Evolutionary conservation across 2,797 vertebrate species (phyloP).

Genomic region (Alauda arvensis): DNA sequence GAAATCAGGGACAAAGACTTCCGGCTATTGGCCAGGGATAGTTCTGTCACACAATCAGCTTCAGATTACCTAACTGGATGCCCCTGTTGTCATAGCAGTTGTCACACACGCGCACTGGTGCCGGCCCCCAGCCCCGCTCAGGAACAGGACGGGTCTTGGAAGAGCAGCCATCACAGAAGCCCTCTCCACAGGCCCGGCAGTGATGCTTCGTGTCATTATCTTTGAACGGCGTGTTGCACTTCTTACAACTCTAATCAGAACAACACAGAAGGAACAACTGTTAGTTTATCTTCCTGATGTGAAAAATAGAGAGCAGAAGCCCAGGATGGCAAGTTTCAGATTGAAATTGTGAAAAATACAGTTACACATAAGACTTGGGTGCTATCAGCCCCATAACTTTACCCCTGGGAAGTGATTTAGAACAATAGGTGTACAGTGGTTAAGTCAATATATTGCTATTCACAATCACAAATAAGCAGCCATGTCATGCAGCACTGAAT

Average conservation of each 20-base stretch:
- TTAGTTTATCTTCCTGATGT: neutral
- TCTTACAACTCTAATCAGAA: constrained; percentile 84
- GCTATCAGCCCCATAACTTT: neutral
- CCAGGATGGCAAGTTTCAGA: neutral
- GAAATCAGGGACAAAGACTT: neutral
- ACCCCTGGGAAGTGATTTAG: neutral
- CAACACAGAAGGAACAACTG: constrained; percentile 24
- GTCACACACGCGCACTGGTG: constrained; percentile 91
- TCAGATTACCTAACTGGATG: constrained; percentile 74
- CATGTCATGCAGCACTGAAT: neutral
- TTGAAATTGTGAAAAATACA: neutral
- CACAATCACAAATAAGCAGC: neutral
- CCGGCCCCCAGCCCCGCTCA: constrained; percentile 94
- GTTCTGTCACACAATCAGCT: neutral
- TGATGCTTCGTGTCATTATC: constrained; percentile 95
- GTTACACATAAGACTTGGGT: neutral
- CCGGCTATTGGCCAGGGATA: neutral
- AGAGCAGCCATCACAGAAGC: constrained; percentile 93
- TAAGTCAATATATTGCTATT: neutral
- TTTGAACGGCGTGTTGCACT: constrained; percentile 87
- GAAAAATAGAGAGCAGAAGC: neutral
- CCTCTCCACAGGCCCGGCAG: constrained; percentile 94
- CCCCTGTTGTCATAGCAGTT: constrained; percentile 83
- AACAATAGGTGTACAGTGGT: neutral
- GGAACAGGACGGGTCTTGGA: constrained; percentile 91